These are phyloP conservation scores for Enoplosus armatus DNA, from an alignment of 2,797 vertebrate species.

Conservation along the genomic window DNA sequence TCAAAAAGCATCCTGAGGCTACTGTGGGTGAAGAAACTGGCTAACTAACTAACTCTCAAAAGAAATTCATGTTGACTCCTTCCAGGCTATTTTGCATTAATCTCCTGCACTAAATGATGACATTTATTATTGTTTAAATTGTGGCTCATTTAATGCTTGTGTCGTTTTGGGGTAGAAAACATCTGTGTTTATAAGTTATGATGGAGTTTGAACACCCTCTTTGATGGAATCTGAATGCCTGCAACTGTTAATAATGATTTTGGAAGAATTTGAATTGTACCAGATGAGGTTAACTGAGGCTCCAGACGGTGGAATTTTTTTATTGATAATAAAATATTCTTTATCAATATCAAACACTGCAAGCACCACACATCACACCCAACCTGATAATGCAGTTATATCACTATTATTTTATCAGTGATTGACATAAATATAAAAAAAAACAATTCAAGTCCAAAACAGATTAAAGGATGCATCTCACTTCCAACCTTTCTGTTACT, in stretches of 20 bases:
- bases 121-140: neutral
- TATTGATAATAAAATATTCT: neutral
- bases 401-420: slow-evolving; percentile 12
- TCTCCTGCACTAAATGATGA: neutral
- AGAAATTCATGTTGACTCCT: neutral
- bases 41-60: slow-evolving; percentile 10
- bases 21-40: slow-evolving; percentile 8
- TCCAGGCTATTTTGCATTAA: neutral
- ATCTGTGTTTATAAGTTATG: neutral
- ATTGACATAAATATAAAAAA: slow-evolving; percentile 38
- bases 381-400: slow-evolving; percentile 1
- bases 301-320: neutral
- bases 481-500: slow-evolving; percentile 36
- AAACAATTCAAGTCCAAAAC: slow-evolving; percentile 12
- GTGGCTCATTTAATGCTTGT: neutral
- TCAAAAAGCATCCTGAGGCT: slow-evolving; percentile 20
- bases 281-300: slow-evolving; percentile 6
- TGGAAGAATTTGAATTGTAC: neutral
- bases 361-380: neutral
- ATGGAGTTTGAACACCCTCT: neutral
- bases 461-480: slow-evolving; percentile 6
- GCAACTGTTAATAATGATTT: neutral
- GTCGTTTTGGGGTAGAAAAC: neutral
- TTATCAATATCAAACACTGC: neutral
- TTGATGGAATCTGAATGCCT: slow-evolving; percentile 14